These are phyloP conservation scores for Apamea anceps DNA, from an alignment of 2,888 invertebrate species.

Conservation along the genomic window DNA sequence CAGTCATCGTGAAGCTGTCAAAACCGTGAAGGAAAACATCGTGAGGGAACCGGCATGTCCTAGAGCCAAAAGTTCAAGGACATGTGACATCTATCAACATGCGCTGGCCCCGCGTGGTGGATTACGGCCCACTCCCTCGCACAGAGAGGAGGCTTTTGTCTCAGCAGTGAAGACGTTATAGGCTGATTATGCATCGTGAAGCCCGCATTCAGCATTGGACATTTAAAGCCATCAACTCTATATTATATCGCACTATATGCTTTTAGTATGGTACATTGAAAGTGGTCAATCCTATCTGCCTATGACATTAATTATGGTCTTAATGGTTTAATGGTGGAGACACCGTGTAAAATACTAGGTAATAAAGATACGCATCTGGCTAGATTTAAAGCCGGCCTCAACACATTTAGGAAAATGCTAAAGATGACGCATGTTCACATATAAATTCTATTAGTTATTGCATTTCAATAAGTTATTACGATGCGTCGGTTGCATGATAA, in stretches of 20 bases:
- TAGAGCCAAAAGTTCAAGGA: too few species aligned
- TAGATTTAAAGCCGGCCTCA: slow-evolving; percentile 8
- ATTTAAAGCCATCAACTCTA: too few species aligned
- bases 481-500: slow-evolving; percentile 26
- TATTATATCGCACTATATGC: too few species aligned
- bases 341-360: background rate
- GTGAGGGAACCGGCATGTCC: too few species aligned
- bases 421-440: slow-evolving; percentile 26
- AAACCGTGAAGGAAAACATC: too few species aligned
- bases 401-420: slow-evolving; percentile 23
- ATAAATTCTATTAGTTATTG: slow-evolving; percentile 21
- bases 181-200: background rate
- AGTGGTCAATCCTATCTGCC: background rate
- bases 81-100: too few species aligned
- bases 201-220: too few species aligned
- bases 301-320: background rate
- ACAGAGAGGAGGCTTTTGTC: background rate
- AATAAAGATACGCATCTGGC: background rate
- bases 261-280: background rate
- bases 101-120: background rate
- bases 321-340: background rate
- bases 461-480: slow-evolving; percentile 10
- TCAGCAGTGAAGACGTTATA: too few species aligned
- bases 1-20: too few species aligned
- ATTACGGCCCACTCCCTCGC: background rate